phyloP scores from a whole-genome alignment of 2,888 invertebrate species.

The Bombylius major region DNA sequence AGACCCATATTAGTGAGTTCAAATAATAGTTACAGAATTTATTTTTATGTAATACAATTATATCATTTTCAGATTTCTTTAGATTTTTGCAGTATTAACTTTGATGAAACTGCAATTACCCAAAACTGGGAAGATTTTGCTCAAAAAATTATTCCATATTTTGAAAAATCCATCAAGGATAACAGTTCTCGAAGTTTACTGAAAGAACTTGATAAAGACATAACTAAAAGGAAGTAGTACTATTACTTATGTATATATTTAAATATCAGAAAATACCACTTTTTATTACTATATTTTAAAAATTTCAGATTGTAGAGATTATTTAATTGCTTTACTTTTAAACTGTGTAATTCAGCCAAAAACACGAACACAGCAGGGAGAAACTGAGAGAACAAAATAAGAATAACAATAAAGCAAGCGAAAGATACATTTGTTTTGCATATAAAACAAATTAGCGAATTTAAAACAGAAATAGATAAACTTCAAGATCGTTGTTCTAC shows the following conservation, averaged over 20 bases:
- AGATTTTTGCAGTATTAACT: not conserved
- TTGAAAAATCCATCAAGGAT: not conserved
- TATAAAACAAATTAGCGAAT: not conserved
- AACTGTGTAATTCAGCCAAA: slow-evolving; percentile 1
- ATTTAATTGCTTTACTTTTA: not conserved
- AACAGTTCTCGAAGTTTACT: not conserved
- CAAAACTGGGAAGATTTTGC: not conserved
- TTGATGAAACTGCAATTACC: not conserved
- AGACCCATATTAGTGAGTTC: too few species aligned
- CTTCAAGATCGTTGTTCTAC: not conserved
- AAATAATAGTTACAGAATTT: not conserved
- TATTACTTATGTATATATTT: not conserved
- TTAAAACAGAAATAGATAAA: not conserved
- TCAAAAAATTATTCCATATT: not conserved
- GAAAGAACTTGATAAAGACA: not conserved
- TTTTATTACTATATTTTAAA: not conserved
- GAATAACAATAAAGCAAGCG: not conserved
- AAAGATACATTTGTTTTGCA: not conserved
- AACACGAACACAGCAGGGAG: not conserved
- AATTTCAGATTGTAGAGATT: slow-evolving; percentile 1
- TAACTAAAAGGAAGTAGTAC: not conserved
- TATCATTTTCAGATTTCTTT: too few species aligned
- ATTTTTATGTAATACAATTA: not conserved
- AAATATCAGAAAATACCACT: not conserved
- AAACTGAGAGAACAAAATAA: not conserved